A percentile compares a stretch with the other conserved stretches of the same genome.
Conservation (phyloP, 2,113 vertebrate species). For the Diadophis punctatus region DNA sequence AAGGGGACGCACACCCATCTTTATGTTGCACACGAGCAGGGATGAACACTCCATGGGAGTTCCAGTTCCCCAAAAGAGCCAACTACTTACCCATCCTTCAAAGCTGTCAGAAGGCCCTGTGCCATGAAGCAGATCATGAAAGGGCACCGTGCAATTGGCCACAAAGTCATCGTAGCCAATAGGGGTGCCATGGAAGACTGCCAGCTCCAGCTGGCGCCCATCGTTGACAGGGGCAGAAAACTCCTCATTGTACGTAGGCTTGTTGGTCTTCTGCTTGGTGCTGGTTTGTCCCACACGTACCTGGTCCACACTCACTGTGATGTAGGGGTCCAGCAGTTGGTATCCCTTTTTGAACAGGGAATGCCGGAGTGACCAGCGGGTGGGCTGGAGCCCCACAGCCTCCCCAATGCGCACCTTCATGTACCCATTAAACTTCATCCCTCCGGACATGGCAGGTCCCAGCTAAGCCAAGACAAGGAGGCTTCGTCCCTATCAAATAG, state of each 20-base stretch:
- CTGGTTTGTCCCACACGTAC: conserved; percentile 88
- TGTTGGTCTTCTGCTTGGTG: conserved; percentile 93
- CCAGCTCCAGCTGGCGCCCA: conserved; percentile 84
- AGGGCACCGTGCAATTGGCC: conserved; percentile 89
- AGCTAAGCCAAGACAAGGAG: too few relatives aligned
- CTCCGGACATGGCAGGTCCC: conserved; percentile 61
- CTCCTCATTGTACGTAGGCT: conserved; percentile 94
- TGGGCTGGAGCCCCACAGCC: conserved; percentile 90
- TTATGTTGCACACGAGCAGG: background rate
- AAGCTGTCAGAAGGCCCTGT: conserved; percentile 79
- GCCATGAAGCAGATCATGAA: conserved; percentile 83
- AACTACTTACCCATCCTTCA: conserved; percentile 91
- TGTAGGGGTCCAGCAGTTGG: conserved; percentile 85
- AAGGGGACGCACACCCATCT: background rate
- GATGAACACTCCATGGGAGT: background rate
- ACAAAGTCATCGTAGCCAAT: conserved; percentile 98
- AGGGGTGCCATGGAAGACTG: conserved; percentile 94
- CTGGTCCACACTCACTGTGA: conserved; percentile 94
- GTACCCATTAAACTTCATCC: conserved; percentile 93
- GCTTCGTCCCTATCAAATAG: background rate
- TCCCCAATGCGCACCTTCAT: conserved; percentile 92
- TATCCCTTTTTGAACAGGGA: conserved; percentile 86
- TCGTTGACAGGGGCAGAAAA: conserved; percentile 83
- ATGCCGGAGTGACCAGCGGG: conserved; percentile 86
- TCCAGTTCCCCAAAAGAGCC: too few relatives aligned